phyloP scores from a whole-genome alignment of 2,113 vertebrate genomes.

The Corythoichthys haematopterus region DNA sequence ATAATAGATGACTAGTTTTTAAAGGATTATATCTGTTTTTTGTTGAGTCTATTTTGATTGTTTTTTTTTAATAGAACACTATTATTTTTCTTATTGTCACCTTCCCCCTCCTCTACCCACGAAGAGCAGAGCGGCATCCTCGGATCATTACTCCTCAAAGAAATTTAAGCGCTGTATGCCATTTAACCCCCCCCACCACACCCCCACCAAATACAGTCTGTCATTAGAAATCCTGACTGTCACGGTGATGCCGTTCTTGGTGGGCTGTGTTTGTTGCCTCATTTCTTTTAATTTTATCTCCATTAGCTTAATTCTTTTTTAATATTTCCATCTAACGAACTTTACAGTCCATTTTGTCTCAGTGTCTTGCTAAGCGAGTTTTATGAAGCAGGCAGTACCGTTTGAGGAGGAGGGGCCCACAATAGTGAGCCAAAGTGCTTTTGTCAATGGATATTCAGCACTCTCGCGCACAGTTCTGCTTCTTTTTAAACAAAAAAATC shows the following conservation, averaged over 20 bases:
- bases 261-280: conserved; percentile 99
- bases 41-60: no score
- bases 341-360: conserved; percentile 99
- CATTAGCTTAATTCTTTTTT: conserved; percentile 99
- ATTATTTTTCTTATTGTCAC: conserved; percentile 90
- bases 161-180: conserved; percentile 98
- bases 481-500: conserved; percentile 98
- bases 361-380: conserved; percentile 99
- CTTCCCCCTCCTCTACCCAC: conserved; percentile 70
- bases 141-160: conserved; percentile 99
- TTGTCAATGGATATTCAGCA: conserved; percentile 99
- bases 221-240: conserved; percentile 99
- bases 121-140: conserved; percentile 96
- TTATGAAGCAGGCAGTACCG: conserved; percentile 99
- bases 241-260: conserved; percentile 98
- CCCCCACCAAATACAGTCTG: conserved; percentile 85
- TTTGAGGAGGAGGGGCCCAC: conserved; percentile 68
- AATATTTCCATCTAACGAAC: conserved; percentile 99
- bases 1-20: no score
- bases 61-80: no score
- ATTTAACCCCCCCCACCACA: conserved; percentile 85
- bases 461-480: conserved; percentile 99
- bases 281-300: conserved; percentile 99
- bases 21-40: no score
- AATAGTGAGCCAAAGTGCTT: conserved; percentile 86